phyloP scores from a whole-genome alignment of 2,797 vertebrate species.

The Balearica regulorum region DNA sequence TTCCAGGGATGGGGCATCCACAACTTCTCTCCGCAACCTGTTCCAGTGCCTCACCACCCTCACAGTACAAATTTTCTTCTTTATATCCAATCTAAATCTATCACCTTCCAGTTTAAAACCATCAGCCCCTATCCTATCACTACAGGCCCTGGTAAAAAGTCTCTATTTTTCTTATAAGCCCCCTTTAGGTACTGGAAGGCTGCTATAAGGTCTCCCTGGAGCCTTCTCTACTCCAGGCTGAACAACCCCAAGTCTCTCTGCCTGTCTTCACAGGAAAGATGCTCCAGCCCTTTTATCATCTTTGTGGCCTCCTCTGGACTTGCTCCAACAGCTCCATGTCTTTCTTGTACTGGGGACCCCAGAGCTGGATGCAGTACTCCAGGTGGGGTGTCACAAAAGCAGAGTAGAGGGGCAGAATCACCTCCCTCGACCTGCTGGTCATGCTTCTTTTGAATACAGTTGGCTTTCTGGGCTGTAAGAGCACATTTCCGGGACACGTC shows the following conservation, averaged over 20 bases:
- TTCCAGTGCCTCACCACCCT: not conserved
- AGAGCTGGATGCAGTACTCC: not conserved
- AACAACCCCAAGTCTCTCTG: not conserved
- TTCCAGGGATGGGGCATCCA: not conserved
- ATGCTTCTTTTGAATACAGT: rapidly evolving
- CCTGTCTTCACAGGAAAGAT: not conserved
- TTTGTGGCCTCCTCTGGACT: not conserved
- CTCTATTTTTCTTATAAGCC: not conserved
- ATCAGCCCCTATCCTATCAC: rapidly evolving
- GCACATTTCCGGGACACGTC: rapidly evolving
- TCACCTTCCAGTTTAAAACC: not conserved
- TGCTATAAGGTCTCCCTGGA: not conserved
- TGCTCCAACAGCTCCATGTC: not conserved
- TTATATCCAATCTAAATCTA: not conserved
- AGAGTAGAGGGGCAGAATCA: not conserved
- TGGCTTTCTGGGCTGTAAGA: not conserved
- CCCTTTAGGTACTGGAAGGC: not conserved
- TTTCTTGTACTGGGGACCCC: no score
- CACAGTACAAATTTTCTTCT: not conserved
- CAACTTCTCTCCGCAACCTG: not conserved
- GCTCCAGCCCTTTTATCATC: not conserved
- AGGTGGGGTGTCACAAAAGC: not conserved
- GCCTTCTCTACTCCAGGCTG: not conserved
- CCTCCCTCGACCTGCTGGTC: not conserved
- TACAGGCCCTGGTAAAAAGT: not conserved